Evolutionary conservation across 2,113 vertebrate genomes (phyloP).

Genomic region (Setophaga kirtlandii): DNA sequence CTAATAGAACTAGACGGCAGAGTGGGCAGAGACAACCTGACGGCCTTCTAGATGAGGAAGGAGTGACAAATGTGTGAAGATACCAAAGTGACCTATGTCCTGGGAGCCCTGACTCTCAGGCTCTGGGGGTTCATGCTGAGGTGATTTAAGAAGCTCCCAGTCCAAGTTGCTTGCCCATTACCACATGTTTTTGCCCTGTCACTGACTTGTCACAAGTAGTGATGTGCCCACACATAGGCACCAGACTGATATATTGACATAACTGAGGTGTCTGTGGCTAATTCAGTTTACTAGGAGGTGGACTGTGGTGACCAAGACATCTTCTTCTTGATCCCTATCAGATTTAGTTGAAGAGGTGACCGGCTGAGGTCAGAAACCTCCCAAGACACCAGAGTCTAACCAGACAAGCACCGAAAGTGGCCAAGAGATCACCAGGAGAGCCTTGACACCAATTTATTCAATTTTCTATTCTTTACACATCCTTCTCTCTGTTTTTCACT

Average conservation of each 20-base stretch:
- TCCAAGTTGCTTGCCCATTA: background rate
- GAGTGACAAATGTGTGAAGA: background rate
- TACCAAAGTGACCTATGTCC: background rate
- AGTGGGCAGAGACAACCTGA: background rate
- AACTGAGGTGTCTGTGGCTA: background rate
- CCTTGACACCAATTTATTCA: background rate
- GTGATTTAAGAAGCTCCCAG: background rate
- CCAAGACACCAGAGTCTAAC: background rate
- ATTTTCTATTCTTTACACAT: background rate
- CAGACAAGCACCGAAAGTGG: background rate
- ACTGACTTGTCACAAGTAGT: background rate
- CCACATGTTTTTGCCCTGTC: background rate
- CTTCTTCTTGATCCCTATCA: background rate
- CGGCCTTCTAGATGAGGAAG: constrained; percentile 36
- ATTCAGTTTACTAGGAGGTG: background rate
- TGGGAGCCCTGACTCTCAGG: background rate
- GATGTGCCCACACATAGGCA: background rate
- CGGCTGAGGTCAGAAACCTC: background rate
- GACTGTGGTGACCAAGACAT: background rate
- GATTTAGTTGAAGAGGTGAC: background rate
- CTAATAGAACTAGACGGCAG: background rate
- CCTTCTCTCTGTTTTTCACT: background rate
- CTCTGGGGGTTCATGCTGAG: background rate
- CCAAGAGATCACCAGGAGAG: background rate
- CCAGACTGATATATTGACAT: background rate